Base-by-base conservation (phyloP, 2,888 invertebrate genomes). In the Dinocampus coccinellae region DNA sequence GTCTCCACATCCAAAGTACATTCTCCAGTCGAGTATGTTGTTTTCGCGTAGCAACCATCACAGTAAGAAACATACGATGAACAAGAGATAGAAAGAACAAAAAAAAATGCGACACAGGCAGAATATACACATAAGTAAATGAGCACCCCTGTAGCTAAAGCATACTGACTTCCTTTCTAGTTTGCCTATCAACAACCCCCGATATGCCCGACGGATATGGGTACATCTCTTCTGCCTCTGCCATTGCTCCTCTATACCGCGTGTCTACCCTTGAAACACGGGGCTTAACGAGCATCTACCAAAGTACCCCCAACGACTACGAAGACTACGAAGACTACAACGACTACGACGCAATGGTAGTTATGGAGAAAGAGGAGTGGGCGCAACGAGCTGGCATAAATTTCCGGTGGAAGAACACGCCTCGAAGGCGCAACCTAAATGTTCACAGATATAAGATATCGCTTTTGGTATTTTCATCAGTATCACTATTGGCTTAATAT, bases 201-300 rank as follows among this genome's bases (percentile, higher is more conserved):
- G 75, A 76, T 73, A 75, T 75, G 69, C 75, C 75, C 67, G 65
- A 36, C 73, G 75, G 74, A 73, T 74, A 75, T 70, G 71, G 76
- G 57, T 68, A 75, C 53, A 68, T 70, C 58, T 24, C 47, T 42
- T 52, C 60, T 66, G 39, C 20, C 66, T 29, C 64, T 22, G n/a
- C 57, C 34, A 34, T 42, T 60, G 39, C 53, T 47, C 67, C 57
- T 11, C 39, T 47, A 36, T 62, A 7, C 34, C 34, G 24, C 62
- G n/a, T 62, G 47, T 47, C 62, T 36, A 22, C 39, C 39, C 39
- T 57, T 55, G 55, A 63, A 70, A 72, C 68, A 55, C 58, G 47
- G 65, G 39, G 29, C 69, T 71, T 73, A 76, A 76, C 76, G 76
- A 75, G 73, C 72, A 68, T 73, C 73, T 29, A 69, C 72, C 71